Evolutionary conservation across 1,140 invertebrate genomes (phyloP).

Genomic region (Drosophila lowei): DNA sequence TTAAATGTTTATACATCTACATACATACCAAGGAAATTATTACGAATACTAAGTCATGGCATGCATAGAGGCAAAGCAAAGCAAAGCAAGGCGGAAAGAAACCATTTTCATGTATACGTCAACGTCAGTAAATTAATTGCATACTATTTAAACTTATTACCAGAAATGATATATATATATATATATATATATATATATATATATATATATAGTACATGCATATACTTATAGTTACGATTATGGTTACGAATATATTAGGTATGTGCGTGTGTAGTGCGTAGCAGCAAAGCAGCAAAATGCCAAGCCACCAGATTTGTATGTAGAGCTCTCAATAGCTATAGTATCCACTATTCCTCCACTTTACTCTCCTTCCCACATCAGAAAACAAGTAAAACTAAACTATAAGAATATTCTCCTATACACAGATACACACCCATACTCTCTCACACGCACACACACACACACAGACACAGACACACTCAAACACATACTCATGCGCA

Average conservation of each 20-base stretch:
- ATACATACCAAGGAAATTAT: conserved; percentile 57
- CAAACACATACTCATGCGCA: conserved; percentile 44
- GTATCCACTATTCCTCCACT: conserved; percentile 28
- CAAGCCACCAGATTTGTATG: conserved; percentile 37
- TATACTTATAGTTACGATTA: conserved; percentile 45
- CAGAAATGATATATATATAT: conserved; percentile 32
- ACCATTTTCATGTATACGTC: conserved; percentile 76
- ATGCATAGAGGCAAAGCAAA: conserved; percentile 37
- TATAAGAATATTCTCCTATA: no score
- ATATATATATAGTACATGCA: conserved; percentile 26
- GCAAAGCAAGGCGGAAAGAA: conserved; percentile 3
- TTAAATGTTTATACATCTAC: conserved; percentile 76
- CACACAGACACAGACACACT: background rate
- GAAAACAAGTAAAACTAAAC: background rate
- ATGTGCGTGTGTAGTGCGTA: conserved; percentile 66
- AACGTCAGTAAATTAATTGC: conserved; percentile 62
- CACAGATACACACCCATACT: background rate
- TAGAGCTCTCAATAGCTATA: conserved; percentile 48
- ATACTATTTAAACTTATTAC: conserved; percentile 58
- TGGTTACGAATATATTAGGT: conserved; percentile 55
- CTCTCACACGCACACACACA: conserved; percentile 2
- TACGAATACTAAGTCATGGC: conserved; percentile 59
- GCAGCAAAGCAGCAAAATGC: conserved; percentile 29
- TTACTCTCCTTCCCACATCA: conserved; percentile 19
- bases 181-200: conserved; percentile 15